phyloP scores from a whole-genome alignment of 2,888 invertebrate species.

The Thera obeliscata region DNA sequence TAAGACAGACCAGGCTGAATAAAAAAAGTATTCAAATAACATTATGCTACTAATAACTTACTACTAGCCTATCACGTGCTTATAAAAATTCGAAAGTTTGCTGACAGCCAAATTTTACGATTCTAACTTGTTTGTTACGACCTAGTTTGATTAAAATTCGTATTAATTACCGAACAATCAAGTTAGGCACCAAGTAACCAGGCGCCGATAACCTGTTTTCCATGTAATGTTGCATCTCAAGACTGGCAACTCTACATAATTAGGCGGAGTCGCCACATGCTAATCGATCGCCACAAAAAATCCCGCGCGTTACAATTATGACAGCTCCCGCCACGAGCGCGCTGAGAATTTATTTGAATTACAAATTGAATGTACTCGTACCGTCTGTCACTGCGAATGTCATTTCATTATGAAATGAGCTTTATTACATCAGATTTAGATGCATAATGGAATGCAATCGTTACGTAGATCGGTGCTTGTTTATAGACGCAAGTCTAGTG shows the following conservation, averaged over 20 bases:
- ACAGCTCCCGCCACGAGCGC: constrained; percentile 62
- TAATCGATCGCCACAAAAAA: constrained; percentile 63
- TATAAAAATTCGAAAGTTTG: too few relatives aligned
- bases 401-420: constrained; percentile 7
- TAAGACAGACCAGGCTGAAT: too few relatives aligned
- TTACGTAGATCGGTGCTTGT: neutral
- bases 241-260: constrained; percentile 23
- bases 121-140: neutral
- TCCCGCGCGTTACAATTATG: constrained; percentile 74
- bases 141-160: neutral
- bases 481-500: neutral
- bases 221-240: constrained; percentile 6
- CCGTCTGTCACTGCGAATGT: constrained; percentile 2
- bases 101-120: too few relatives aligned
- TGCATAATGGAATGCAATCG: constrained; percentile 1
- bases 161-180: neutral
- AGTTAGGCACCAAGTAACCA: neutral
- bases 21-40: too few relatives aligned
- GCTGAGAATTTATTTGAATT: constrained; percentile 80
- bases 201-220: neutral
- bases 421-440: neutral
- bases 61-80: too few relatives aligned
- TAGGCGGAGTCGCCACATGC: constrained; percentile 45
- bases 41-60: too few relatives aligned
- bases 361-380: constrained; percentile 70